Evolutionary conservation across 2,113 vertebrate genomes (phyloP).

Genomic region (Leuciscus idus): DNA sequence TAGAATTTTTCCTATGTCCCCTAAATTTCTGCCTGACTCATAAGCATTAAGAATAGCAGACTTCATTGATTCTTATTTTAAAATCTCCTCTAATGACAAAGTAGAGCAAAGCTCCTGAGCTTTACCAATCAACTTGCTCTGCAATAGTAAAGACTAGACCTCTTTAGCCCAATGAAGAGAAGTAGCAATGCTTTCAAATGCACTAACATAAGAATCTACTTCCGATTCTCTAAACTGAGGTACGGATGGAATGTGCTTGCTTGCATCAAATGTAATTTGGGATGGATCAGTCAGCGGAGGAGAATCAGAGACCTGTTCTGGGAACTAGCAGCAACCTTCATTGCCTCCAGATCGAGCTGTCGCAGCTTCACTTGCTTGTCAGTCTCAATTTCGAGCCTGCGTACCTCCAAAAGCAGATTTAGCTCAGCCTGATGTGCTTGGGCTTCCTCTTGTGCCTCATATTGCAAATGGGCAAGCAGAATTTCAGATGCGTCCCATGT

Average conservation of each 20-base stretch:
- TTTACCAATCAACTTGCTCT: too few species aligned
- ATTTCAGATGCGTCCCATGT: background rate
- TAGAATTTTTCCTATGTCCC: too few species aligned
- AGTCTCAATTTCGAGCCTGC: background rate
- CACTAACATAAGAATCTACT: background rate
- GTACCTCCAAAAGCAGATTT: background rate
- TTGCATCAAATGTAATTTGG: background rate
- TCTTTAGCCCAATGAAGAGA: background rate
- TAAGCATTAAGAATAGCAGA: too few species aligned
- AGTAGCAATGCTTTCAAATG: background rate
- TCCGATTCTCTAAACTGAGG: background rate
- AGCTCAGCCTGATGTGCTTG: background rate
- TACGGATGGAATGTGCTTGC: background rate
- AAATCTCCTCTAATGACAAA: too few species aligned
- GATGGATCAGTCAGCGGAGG: background rate
- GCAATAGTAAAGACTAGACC: too few species aligned
- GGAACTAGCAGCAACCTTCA: background rate
- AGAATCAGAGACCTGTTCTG: background rate
- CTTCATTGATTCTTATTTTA: too few species aligned
- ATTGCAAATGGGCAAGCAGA: slow-evolving; percentile 11
- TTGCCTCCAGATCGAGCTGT: background rate
- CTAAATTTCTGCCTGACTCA: too few species aligned
- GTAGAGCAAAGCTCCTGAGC: too few species aligned
- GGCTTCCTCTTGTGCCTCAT: slow-evolving; percentile 19
- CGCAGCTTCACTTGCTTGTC: background rate